Evolutionary conservation across 2,797 vertebrate species (phyloP).

Genomic region (Gorsachius magnificus): DNA sequence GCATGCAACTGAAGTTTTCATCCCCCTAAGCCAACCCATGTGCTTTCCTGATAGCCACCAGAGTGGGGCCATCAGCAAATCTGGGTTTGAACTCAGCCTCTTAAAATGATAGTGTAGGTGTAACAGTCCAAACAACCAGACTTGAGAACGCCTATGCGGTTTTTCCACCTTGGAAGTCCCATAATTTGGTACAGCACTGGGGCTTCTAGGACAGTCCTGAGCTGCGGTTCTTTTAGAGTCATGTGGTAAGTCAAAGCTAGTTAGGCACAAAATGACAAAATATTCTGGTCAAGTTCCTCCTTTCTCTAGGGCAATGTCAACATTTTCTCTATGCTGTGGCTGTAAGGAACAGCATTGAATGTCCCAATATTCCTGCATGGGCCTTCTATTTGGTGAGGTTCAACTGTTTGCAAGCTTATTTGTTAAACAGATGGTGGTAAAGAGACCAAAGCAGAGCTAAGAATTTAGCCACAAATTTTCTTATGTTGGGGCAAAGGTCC

Average conservation of each 20-base stretch:
- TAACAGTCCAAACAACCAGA: background rate
- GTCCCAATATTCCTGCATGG: background rate
- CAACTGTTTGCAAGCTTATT: background rate
- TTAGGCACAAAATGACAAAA: background rate
- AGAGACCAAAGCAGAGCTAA: background rate
- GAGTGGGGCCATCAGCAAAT: background rate
- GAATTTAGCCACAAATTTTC: background rate
- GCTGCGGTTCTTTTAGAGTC: background rate
- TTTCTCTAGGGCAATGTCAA: background rate
- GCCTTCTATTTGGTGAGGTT: background rate
- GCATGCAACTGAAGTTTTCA: fast-evolving
- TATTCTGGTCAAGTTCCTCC: background rate
- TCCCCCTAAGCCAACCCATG: fast-evolving
- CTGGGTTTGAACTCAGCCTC: background rate
- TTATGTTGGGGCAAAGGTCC: background rate
- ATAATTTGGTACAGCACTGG: background rate
- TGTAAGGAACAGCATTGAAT: background rate
- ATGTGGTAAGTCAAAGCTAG: background rate
- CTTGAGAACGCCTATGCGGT: background rate
- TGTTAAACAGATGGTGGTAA: background rate
- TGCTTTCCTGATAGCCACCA: background rate
- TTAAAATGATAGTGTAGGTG: background rate
- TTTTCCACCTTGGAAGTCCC: background rate
- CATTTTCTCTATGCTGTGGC: background rate
- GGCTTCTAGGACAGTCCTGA: background rate